Conservation (phyloP, 1,140 invertebrate species). For the Acromyrmex heyeri region DNA sequence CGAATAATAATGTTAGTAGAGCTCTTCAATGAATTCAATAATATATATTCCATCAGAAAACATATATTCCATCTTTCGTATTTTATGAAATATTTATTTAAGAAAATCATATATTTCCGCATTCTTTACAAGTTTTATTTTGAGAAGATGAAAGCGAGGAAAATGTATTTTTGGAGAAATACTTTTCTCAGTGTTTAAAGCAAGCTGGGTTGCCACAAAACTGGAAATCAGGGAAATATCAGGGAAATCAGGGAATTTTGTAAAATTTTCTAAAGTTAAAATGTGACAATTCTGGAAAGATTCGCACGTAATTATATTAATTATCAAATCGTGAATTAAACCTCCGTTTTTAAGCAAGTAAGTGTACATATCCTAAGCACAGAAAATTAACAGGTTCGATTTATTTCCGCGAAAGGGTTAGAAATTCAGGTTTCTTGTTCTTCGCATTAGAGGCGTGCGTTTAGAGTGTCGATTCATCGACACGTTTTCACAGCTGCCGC, state of each 20-base stretch:
- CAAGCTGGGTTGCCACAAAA: too few relatives aligned
- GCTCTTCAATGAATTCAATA: background rate
- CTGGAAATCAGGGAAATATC: too few relatives aligned
- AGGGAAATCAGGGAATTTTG: too few relatives aligned
- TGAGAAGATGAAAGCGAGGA: background rate
- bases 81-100: background rate
- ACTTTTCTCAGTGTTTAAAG: background rate
- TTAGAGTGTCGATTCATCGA: slow-evolving; percentile 46
- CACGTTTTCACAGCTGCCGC: slow-evolving; percentile 74
- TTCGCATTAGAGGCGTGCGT: background rate
- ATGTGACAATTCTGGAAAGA: background rate
- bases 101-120: background rate
- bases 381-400: background rate
- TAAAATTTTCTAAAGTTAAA: too few relatives aligned
- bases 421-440: background rate
- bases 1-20: background rate
- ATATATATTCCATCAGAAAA: background rate
- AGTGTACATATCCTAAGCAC: background rate
- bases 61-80: background rate
- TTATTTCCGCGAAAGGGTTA: background rate
- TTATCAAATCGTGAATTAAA: background rate
- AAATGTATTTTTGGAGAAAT: background rate
- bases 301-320: background rate
- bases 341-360: background rate
- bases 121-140: background rate